A percentile compares a stretch with the other conserved stretches of the same genome.
These are phyloP conservation scores for Esox lucius DNA, from an alignment of 2,797 vertebrate genomes.

Conservation along the genomic window DNA sequence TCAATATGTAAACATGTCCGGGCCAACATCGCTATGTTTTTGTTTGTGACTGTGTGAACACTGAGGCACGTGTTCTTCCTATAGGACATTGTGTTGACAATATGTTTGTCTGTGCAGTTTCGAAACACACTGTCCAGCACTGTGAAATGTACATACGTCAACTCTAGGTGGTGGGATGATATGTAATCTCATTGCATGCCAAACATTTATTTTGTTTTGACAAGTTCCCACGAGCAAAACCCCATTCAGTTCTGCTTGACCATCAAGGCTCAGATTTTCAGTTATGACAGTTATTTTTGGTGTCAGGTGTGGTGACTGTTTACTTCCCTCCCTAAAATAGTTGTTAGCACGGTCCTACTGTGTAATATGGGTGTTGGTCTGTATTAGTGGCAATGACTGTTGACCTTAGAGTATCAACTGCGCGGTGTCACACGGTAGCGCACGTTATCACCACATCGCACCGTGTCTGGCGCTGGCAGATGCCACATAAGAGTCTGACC, in stretches of 20 bases:
- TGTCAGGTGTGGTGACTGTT: not conserved
- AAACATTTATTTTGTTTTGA: not conserved
- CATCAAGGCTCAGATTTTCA: not conserved
- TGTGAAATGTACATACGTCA: not conserved
- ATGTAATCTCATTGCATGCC: not conserved
- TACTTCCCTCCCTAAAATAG: not conserved
- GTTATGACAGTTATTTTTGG: not conserved
- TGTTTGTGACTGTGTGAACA: slow-evolving; percentile 55
- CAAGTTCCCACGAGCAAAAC: not conserved
- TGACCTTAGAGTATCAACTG: not conserved
- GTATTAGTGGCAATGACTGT: not conserved
- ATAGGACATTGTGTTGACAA: not conserved
- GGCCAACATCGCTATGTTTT: slow-evolving; percentile 58
- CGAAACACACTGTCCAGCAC: not conserved
- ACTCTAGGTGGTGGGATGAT: not conserved
- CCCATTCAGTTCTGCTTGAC: not conserved
- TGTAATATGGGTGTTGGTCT: not conserved
- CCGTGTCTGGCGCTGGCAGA: not conserved
- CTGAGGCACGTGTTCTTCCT: not conserved
- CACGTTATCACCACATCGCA: not conserved
- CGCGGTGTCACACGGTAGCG: too few species aligned
- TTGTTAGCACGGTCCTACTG: not conserved
- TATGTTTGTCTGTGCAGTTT: not conserved
- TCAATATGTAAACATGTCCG: slow-evolving; percentile 58
- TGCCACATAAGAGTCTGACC: not conserved